phyloP scores from a whole-genome alignment of 2,888 invertebrate species.

The Troglohyphantes excavatus region DNA sequence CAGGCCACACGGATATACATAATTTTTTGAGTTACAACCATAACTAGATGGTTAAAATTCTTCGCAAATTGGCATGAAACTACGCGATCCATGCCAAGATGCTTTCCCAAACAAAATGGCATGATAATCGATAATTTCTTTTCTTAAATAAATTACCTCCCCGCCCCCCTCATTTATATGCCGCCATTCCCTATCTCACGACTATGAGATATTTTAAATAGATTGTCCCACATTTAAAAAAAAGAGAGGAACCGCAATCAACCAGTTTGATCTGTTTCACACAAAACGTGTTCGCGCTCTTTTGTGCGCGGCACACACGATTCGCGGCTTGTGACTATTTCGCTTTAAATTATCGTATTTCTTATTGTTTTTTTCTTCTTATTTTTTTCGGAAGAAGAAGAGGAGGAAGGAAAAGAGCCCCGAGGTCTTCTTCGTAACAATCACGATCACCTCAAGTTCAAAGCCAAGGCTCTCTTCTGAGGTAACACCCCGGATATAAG shows the following conservation, averaged over 20 bases:
- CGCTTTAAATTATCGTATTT: background rate
- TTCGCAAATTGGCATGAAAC: too few species aligned
- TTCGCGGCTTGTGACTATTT: conserved; percentile 11
- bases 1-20: too few species aligned
- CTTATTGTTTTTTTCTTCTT: background rate
- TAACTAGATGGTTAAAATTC: too few species aligned
- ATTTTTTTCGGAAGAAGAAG: background rate
- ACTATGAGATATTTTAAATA: too few species aligned
- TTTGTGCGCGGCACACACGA: background rate
- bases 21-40: too few species aligned
- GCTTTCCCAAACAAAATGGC: too few species aligned
- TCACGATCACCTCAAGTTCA: conserved; percentile 37
- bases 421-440: conserved; percentile 2
- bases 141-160: too few species aligned
- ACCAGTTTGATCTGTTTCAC: conserved; percentile 24
- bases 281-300: conserved; percentile 29
- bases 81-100: too few species aligned
- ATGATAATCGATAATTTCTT: too few species aligned
- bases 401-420: background rate
- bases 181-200: too few species aligned
- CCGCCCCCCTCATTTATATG: too few species aligned
- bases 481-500: conserved; percentile 53
- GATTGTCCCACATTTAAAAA: too few species aligned
- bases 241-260: conserved; percentile 15
- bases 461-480: conserved; percentile 36